Percentiles rank a stretch among this genome's conserved stretches.
Conservation (phyloP, 2,888 invertebrate genomes). For the Glyphotaelius pellucidus region DNA sequence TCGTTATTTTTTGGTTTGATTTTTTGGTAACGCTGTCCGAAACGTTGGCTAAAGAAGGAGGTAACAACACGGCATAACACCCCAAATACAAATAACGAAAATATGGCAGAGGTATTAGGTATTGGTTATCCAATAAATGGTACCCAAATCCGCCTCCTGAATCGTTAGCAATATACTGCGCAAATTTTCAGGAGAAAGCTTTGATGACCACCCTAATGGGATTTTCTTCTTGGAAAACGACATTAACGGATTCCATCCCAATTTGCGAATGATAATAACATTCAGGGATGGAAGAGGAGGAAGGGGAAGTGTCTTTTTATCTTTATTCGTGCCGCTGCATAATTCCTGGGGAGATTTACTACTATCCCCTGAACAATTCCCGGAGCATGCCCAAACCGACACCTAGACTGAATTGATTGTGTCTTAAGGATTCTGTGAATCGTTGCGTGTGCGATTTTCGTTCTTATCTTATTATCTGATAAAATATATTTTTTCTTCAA, state of each 20-base stretch:
- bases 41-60: too few species aligned
- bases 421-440: not conserved
- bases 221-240: not conserved
- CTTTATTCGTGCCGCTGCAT: not conserved
- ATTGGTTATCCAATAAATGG: too few species aligned
- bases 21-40: too few species aligned
- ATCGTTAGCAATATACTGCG: too few species aligned
- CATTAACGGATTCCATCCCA: not conserved
- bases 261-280: not conserved
- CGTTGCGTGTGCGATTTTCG: not conserved
- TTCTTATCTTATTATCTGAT: not conserved
- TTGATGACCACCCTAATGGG: not conserved
- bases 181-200: not conserved
- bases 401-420: not conserved
- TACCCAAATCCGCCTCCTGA: too few species aligned
- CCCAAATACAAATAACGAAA: too few species aligned
- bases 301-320: not conserved
- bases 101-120: too few species aligned
- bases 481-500: too few species aligned
- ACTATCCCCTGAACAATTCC: not conserved
- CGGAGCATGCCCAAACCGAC: not conserved
- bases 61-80: too few species aligned
- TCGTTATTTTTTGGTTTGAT: too few species aligned
- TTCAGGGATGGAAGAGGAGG: not conserved
- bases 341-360: not conserved